These are phyloP conservation scores for Cavia porcellus DNA, from an alignment of 2,113 vertebrate genomes.

Conservation along the genomic window DNA sequence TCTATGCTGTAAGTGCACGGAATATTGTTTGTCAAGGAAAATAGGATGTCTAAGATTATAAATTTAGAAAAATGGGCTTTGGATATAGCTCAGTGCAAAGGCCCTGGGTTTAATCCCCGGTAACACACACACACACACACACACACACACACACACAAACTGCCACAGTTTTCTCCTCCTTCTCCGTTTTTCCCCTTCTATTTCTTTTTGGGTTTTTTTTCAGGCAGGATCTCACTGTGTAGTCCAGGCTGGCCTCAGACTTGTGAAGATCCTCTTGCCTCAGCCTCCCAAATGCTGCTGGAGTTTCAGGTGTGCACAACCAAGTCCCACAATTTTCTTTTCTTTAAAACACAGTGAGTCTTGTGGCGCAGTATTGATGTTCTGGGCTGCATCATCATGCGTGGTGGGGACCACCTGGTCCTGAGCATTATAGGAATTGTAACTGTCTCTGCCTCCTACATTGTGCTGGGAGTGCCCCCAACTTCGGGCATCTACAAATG, in stretches of 20 bases:
- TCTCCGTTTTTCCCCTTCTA: not conserved
- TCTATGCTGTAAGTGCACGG: no score
- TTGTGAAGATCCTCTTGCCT: not conserved
- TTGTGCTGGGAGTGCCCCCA: no score
- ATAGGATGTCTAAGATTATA: not conserved
- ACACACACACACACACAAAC: not conserved
- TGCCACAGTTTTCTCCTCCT: not conserved
- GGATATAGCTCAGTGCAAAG: not conserved
- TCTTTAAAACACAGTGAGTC: not conserved
- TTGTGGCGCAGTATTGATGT: not conserved
- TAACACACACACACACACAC: not conserved
- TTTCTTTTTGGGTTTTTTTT: not conserved
- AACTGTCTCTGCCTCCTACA: no score
- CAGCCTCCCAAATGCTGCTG: not conserved
- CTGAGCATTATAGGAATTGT: no score
- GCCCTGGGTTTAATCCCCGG: no score
- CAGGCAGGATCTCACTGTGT: not conserved
- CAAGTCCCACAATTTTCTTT: not conserved
- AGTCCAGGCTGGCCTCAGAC: not conserved
- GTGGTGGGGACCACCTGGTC: not conserved
- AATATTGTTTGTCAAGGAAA: not conserved
- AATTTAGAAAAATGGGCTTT: not conserved
- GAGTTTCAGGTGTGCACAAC: not conserved
- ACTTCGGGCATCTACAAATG: not conserved
- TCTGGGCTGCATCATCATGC: fast-evolving